Conservation (phyloP, 2,888 invertebrate species). For the Synanthedon myopaeformis region DNA sequence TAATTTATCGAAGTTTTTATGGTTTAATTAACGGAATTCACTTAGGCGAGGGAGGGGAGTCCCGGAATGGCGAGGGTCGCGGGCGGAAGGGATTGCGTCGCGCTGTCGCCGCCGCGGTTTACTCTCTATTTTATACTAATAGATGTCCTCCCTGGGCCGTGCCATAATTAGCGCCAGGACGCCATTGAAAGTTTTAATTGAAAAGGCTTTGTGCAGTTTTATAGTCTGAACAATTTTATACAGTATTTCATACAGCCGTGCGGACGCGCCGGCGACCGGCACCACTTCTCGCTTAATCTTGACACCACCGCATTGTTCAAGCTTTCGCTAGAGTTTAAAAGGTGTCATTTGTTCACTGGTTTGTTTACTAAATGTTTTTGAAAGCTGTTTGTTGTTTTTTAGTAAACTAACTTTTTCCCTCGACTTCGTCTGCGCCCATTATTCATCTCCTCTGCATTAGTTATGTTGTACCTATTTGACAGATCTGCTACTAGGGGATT, state of each 20-base stretch:
- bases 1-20: slow-evolving; percentile 73
- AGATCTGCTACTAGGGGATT: no score
- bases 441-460: no score
- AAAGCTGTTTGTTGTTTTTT: no score
- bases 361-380: no score
- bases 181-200: slow-evolving; percentile 68
- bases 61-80: slow-evolving; percentile 18
- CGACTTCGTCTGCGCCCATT: no score
- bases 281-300: slow-evolving; percentile 26
- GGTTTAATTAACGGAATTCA: slow-evolving; percentile 73
- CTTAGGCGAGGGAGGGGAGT: slow-evolving; percentile 45
- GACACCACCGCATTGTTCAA: slow-evolving; percentile 24
- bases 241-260: slow-evolving; percentile 35
- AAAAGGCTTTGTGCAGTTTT: slow-evolving; percentile 66
- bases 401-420: no score
- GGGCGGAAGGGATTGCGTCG: slow-evolving; percentile 23
- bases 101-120: slow-evolving; percentile 32
- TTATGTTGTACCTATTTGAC: no score
- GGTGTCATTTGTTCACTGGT: not conserved
- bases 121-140: slow-evolving; percentile 57
- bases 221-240: slow-evolving; percentile 56
- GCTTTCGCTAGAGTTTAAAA: not conserved
- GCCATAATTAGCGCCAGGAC: slow-evolving; percentile 57
- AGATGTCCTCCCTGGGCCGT: slow-evolving; percentile 48
- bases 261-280: slow-evolving; percentile 7